These are phyloP conservation scores for Hyppa rectilinea DNA, from an alignment of 2,888 invertebrate genomes.

Conservation along the genomic window DNA sequence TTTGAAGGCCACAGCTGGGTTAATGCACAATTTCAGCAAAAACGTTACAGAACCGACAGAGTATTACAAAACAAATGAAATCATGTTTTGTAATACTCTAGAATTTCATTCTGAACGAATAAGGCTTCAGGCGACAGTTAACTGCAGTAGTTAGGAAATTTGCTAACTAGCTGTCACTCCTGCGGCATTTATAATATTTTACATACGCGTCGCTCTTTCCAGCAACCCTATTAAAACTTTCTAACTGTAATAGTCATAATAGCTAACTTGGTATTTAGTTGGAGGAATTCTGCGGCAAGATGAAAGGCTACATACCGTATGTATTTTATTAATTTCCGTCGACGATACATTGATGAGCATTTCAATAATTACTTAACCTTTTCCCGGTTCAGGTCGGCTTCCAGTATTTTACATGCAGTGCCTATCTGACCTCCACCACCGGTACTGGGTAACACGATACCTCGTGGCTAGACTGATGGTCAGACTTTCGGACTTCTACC, in stretches of 20 bases:
- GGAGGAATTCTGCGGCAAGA: conserved; percentile 31
- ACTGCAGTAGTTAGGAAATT: conserved; percentile 10
- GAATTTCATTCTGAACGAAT: background rate
- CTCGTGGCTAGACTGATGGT: too few relatives aligned
- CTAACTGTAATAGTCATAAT: conserved; percentile 15
- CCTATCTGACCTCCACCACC: too few relatives aligned
- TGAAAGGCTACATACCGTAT: conserved; percentile 20
- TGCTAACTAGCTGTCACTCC: conserved; percentile 32
- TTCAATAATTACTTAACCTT: too few relatives aligned
- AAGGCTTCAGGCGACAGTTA: conserved; percentile 10
- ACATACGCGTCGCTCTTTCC: background rate
- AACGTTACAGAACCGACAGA: too few relatives aligned
- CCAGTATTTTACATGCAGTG: too few relatives aligned
- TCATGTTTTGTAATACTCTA: background rate
- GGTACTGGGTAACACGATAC: too few relatives aligned
- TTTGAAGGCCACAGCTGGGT: background rate
- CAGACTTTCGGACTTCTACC: too few relatives aligned
- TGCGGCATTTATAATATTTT: conserved; percentile 29
- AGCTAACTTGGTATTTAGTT: conserved; percentile 25
- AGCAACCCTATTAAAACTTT: conserved; percentile 32
- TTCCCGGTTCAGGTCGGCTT: too few relatives aligned
- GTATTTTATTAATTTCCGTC: conserved; percentile 35
- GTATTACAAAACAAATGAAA: too few relatives aligned
- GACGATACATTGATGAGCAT: conserved; percentile 36
- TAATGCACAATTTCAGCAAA: background rate